Evolutionary conservation across 1,140 invertebrate genomes (phyloP).

Genomic region (Hycleus phaleratus): DNA sequence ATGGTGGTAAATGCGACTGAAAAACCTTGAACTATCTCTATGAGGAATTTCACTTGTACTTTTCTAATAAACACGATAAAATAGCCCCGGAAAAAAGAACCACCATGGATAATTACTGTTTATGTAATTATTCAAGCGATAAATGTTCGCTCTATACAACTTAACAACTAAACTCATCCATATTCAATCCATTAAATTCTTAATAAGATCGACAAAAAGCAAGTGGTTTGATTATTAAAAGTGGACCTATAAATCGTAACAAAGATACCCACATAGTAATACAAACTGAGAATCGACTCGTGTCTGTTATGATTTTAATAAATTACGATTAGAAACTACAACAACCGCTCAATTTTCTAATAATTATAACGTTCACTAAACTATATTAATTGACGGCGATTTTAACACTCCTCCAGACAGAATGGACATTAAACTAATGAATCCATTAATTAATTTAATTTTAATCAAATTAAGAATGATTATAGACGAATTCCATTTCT

Average conservation of each 20-base stretch:
- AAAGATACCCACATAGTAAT: background rate
- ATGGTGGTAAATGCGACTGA: too few species aligned
- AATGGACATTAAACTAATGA: too few species aligned
- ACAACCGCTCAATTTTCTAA: conserved; percentile 4
- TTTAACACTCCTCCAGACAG: too few species aligned
- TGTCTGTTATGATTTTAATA: conserved; percentile 10
- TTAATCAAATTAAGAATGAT: too few species aligned
- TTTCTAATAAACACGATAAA: too few species aligned
- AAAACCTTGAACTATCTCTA: too few species aligned
- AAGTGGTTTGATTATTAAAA: conserved; percentile 11
- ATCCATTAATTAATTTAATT: too few species aligned
- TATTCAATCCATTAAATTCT: conserved; percentile 9
- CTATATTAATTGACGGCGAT: too few species aligned
- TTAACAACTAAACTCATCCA: conserved; percentile 2
- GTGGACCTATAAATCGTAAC: conserved; percentile 11
- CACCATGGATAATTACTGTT: background rate
- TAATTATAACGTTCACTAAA: conserved; percentile 11
- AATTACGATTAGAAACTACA: conserved; percentile 10
- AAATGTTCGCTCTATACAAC: background rate
- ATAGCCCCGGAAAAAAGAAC: too few species aligned
- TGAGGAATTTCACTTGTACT: too few species aligned
- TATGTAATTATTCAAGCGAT: background rate
- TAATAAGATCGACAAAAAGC: background rate
- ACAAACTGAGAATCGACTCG: background rate
- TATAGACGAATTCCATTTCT: too few species aligned